Conservation (phyloP, 2,113 vertebrate genomes). For the Apteryx mantelli region DNA sequence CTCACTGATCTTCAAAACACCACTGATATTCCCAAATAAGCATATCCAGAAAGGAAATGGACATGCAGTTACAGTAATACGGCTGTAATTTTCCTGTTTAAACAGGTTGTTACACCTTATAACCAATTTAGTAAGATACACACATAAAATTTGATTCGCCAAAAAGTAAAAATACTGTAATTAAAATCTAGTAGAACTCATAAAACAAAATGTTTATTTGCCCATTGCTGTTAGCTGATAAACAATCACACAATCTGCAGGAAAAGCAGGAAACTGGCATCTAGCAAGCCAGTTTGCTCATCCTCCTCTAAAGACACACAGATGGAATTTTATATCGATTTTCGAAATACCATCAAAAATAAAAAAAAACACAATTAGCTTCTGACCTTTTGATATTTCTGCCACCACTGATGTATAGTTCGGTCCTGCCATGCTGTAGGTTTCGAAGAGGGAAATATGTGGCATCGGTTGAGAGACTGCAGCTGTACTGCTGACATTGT, state of each 20-base stretch:
- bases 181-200: not conserved
- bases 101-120: not conserved
- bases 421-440: constrained; percentile 77
- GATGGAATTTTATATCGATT: not conserved
- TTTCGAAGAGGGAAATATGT: constrained; percentile 79
- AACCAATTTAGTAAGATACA: not conserved
- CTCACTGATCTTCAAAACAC: not conserved
- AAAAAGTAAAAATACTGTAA: not conserved
- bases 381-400: constrained; percentile 89
- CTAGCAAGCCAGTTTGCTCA: not conserved
- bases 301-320: not conserved
- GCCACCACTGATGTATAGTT: constrained; percentile 83
- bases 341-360: not conserved
- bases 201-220: not conserved
- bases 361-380: not conserved
- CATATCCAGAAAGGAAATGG: not conserved
- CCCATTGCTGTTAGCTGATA: not conserved
- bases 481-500: constrained; percentile 90
- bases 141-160: not conserved
- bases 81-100: not conserved
- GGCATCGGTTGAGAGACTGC: constrained; percentile 82
- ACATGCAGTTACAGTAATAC: not conserved
- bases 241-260: not conserved
- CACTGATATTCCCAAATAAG: not conserved
- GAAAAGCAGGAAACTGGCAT: not conserved